A percentile compares a stretch with the other conserved stretches of the same genome.
Evolutionary conservation across 2,888 invertebrate species (phyloP).

Genomic region (Drosophila flavopinicola): DNA sequence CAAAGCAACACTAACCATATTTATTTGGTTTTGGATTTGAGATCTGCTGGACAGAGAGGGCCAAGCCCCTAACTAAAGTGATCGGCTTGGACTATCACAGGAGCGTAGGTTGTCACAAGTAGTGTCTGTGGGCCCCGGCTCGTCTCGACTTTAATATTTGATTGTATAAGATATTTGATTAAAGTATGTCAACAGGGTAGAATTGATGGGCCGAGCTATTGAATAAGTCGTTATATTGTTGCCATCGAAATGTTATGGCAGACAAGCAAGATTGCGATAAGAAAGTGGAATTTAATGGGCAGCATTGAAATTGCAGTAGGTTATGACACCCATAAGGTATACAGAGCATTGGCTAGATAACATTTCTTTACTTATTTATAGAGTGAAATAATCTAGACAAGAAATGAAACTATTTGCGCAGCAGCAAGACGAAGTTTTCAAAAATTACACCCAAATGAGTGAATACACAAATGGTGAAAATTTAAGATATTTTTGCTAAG

Average conservation of each 20-base stretch:
- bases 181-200: slow-evolving; percentile 10
- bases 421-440: too few species aligned
- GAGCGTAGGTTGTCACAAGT: slow-evolving; percentile 12
- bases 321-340: neutral
- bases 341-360: neutral
- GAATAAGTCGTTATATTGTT: slow-evolving; percentile 5
- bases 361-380: neutral
- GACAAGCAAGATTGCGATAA: slow-evolving; percentile 28
- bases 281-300: slow-evolving; percentile 12
- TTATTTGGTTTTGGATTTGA: slow-evolving; percentile 1
- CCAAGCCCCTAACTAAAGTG: slow-evolving; percentile 43
- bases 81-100: slow-evolving; percentile 4
- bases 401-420: too few species aligned
- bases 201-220: slow-evolving; percentile 14
- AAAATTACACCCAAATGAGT: too few species aligned
- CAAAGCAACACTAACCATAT: slow-evolving; percentile 29
- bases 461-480: too few species aligned
- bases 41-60: neutral
- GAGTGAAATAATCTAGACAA: too few species aligned
- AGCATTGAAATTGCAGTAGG: neutral
- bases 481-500: too few species aligned
- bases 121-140: slow-evolving; percentile 15
- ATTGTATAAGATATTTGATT: slow-evolving; percentile 33
- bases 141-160: neutral
- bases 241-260: neutral